Evolutionary conservation across 1,140 invertebrate species (phyloP).

Genomic region (Chironomus striatipennis): DNA sequence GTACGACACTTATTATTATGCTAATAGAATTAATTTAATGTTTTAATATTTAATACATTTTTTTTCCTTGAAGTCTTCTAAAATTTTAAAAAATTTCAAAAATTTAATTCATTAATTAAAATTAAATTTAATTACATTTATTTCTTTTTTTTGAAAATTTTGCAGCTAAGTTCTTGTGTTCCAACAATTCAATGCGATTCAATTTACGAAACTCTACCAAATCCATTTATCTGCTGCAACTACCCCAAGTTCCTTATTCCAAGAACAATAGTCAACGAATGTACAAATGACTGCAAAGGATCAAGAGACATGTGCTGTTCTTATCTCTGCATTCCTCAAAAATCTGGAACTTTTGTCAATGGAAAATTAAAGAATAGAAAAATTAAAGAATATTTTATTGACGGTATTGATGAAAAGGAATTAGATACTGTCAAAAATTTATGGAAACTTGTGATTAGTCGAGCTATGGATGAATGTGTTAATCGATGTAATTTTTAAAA

Average conservation of each 20-base stretch:
- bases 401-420: neutral
- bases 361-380: neutral
- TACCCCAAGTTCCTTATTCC: neutral
- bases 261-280: neutral
- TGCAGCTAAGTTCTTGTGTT: neutral
- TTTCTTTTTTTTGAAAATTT: neutral
- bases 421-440: neutral
- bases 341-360: neutral
- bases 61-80: too few relatives aligned
- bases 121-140: neutral
- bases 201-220: neutral
- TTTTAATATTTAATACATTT: too few relatives aligned
- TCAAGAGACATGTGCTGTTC: neutral
- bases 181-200: neutral
- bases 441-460: neutral
- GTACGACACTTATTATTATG: too few relatives aligned
- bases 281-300: neutral
- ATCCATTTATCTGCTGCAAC: neutral
- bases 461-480: neutral
- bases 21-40: too few relatives aligned
- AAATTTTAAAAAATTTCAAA: too few relatives aligned
- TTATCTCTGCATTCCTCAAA: neutral
- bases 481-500: neutral
- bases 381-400: neutral
- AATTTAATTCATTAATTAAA: neutral